Conservation (phyloP, 1,140 invertebrate species). For the Cydia pomonella region DNA sequence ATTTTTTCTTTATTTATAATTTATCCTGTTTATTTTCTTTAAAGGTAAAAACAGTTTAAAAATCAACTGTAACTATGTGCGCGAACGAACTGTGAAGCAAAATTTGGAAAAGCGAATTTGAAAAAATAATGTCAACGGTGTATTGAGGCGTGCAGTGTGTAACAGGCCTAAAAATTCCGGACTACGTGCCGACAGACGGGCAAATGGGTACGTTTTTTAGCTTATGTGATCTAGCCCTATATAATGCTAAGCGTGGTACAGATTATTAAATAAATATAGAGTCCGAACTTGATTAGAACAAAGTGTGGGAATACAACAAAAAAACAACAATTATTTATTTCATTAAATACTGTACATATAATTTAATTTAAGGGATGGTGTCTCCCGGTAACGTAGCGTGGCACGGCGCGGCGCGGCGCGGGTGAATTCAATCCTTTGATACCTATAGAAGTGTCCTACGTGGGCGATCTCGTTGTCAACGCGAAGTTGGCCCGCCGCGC, state of each 20-base stretch:
- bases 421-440: no score
- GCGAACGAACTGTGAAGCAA: constrained; percentile 49
- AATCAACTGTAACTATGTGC: constrained; percentile 50
- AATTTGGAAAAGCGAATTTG: constrained; percentile 34
- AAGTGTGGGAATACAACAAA: no score
- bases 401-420: no score
- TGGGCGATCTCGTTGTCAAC: no score
- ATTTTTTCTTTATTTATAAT: constrained; percentile 8
- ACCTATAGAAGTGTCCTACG: no score
- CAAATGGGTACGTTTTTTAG: constrained; percentile 70
- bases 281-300: no score
- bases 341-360: no score
- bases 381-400: no score
- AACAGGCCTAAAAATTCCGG: constrained; percentile 63
- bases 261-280: no score
- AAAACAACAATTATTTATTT: no score
- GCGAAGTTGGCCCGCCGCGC: no score
- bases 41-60: constrained; percentile 39
- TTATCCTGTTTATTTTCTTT: constrained; percentile 44
- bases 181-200: constrained; percentile 65
- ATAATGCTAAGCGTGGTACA: background rate
- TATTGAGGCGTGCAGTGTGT: constrained; percentile 45
- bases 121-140: background rate
- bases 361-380: no score
- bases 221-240: constrained; percentile 14